Conservation (phyloP, 2,113 vertebrate species). For the Notothenia coriiceps region DNA sequence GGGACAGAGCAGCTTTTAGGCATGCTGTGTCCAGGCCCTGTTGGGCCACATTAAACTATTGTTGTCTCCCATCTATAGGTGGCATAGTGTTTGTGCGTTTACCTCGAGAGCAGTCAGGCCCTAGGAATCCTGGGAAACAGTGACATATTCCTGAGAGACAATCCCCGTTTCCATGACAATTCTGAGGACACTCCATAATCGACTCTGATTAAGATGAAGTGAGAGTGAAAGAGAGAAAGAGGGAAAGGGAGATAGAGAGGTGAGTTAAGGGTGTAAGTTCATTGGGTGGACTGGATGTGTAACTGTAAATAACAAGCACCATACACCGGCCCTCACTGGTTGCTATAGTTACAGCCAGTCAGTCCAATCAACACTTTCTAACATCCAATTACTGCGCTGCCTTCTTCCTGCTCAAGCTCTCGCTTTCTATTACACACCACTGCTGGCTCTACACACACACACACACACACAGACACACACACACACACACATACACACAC, state of each 20-base stretch:
- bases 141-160: conserved; percentile 98
- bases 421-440: conserved; percentile 10
- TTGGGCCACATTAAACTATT: no score
- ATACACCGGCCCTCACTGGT: conserved; percentile 17
- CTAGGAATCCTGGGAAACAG: conserved; percentile 98
- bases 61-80: no score
- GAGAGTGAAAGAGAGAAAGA: conserved; percentile 12
- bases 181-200: conserved; percentile 97
- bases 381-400: conserved; percentile 57
- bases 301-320: conserved; percentile 27
- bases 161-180: conserved; percentile 99
- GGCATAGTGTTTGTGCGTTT: conserved; percentile 48
- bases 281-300: conserved; percentile 55
- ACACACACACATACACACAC: no score
- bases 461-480: background rate
- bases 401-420: conserved; percentile 11
- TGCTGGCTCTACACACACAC: conserved; percentile 9
- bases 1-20: no score
- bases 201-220: conserved; percentile 87
- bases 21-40: no score
- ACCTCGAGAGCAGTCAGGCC: conserved; percentile 98
- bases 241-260: conserved; percentile 4
- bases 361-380: conserved; percentile 62
- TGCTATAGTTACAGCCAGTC: conserved; percentile 61
- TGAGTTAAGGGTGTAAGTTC: conserved; percentile 45